A percentile compares a stretch with the other conserved stretches of the same genome.
These are phyloP conservation scores for Sweltsa coloradensis DNA, from an alignment of 1,140 invertebrate species.

Conservation along the genomic window DNA sequence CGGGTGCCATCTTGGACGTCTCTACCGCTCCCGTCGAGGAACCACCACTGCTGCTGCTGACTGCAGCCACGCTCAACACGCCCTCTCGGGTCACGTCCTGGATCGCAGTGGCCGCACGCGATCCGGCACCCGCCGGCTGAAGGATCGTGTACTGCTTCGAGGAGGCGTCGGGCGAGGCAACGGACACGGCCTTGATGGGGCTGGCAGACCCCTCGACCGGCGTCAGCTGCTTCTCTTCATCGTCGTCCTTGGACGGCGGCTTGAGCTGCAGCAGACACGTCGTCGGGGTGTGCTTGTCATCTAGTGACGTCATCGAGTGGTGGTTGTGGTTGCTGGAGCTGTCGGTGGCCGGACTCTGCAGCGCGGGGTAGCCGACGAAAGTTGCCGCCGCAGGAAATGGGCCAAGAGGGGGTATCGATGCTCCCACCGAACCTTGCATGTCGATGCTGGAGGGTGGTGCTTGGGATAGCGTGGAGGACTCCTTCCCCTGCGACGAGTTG, in stretches of 20 bases:
- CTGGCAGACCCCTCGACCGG: neutral
- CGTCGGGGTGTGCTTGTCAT: slow-evolving; percentile 31
- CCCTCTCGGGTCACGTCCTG: slow-evolving; percentile 58
- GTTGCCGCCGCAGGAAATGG: slow-evolving; percentile 48
- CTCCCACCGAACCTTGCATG: slow-evolving; percentile 24
- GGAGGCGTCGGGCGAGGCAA: slow-evolving; percentile 36
- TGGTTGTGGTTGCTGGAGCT: too few relatives aligned
- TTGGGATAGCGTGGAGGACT: neutral
- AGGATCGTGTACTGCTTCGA: slow-evolving; percentile 67
- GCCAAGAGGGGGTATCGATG: slow-evolving; percentile 33
- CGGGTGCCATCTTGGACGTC: slow-evolving; percentile 30
- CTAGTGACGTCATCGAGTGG: slow-evolving; percentile 14
- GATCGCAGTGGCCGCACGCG: slow-evolving; percentile 59
- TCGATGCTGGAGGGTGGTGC: slow-evolving; percentile 12
- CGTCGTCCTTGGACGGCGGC: slow-evolving; percentile 17
- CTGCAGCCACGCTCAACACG: slow-evolving; percentile 47
- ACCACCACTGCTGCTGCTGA: slow-evolving; percentile 33
- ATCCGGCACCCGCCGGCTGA: slow-evolving; percentile 63
- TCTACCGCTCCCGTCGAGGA: slow-evolving; percentile 18
- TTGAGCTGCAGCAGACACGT: slow-evolving; percentile 34
- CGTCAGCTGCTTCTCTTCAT: neutral
- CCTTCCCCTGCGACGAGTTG: slow-evolving; percentile 30
- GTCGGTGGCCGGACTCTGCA: slow-evolving; percentile 21
- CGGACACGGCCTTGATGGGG: slow-evolving; percentile 5
- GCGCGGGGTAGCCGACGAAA: slow-evolving; percentile 43